A percentile compares a stretch with the other conserved stretches of the same genome.
phyloP scores from a whole-genome alignment of 2,113 vertebrate genomes.

The Clarias macrocephalus region DNA sequence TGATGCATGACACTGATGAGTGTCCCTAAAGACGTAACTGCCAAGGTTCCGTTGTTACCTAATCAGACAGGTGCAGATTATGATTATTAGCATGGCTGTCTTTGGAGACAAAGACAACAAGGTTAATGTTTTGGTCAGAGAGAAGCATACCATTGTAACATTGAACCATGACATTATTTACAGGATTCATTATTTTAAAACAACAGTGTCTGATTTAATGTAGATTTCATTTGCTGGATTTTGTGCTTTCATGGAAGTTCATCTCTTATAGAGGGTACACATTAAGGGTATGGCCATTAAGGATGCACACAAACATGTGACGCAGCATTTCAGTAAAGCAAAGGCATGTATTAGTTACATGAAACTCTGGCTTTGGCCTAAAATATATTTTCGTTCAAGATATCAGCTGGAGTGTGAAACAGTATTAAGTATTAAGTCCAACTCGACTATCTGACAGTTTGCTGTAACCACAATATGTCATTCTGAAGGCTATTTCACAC shows the following conservation, averaged over 20 bases:
- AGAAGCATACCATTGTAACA: not conserved
- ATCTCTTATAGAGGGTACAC: not conserved
- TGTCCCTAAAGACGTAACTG: not conserved
- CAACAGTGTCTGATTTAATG: not conserved
- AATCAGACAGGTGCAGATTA: constrained; percentile 6
- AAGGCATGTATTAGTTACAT: not conserved
- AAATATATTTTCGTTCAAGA: not conserved
- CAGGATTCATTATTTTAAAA: not conserved
- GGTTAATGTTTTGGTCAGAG: not conserved
- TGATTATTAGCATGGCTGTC: constrained; percentile 4
- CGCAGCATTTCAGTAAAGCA: not conserved
- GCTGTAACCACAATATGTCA: not conserved
- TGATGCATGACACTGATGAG: constrained; percentile 9
- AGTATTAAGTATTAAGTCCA: not conserved
- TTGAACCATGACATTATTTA: not conserved
- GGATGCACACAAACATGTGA: not conserved
- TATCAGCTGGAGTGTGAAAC: not conserved
- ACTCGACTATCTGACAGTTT: not conserved
- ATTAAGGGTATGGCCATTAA: no score
- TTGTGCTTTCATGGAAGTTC: not conserved
- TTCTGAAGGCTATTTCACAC: not conserved
- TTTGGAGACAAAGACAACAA: not conserved
- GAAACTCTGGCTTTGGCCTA: not conserved
- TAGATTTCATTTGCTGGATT: not conserved
- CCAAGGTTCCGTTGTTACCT: constrained; percentile 3